Conservation (phyloP, 2,113 vertebrate genomes). For the Phyllostomus hastatus region DNA sequence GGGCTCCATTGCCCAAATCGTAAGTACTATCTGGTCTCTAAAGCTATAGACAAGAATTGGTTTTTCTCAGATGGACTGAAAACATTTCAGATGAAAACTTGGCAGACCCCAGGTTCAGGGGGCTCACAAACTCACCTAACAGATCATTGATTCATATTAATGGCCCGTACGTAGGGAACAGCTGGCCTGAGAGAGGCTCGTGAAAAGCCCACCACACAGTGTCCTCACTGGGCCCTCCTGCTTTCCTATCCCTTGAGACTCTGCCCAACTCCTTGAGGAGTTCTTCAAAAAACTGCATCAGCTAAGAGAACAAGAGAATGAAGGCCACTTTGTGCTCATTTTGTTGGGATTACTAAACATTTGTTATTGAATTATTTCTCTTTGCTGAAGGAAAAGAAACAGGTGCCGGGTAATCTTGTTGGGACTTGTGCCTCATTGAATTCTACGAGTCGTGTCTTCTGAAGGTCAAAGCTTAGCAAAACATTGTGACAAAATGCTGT, state of each 20-base stretch:
- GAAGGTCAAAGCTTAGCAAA: conserved; percentile 63
- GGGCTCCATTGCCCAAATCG: not conserved
- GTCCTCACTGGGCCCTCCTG: not conserved
- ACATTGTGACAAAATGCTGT: conserved; percentile 39
- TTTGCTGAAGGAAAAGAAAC: conserved; percentile 38
- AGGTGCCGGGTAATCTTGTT: not conserved
- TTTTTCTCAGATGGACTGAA: conserved; percentile 26
- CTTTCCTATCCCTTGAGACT: not conserved
- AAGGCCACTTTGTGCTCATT: not conserved
- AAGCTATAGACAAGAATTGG: not conserved
- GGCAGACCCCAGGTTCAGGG: not conserved
- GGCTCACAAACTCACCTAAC: not conserved
- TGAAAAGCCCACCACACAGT: not conserved
- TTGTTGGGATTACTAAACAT: conserved; percentile 3
- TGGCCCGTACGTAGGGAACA: not conserved
- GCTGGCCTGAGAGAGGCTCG: not conserved
- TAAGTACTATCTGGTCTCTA: not conserved
- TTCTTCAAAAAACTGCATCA: not conserved
- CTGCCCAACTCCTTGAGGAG: not conserved
- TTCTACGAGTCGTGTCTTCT: conserved; percentile 5
- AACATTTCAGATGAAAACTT: not conserved
- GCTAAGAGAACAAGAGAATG: not conserved
- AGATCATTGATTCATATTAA: not conserved
- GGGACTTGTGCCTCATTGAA: not conserved
- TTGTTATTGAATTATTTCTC: not conserved